These are phyloP conservation scores for Hippocampus barbouri DNA, from an alignment of 2,113 vertebrate genomes.

Conservation along the genomic window DNA sequence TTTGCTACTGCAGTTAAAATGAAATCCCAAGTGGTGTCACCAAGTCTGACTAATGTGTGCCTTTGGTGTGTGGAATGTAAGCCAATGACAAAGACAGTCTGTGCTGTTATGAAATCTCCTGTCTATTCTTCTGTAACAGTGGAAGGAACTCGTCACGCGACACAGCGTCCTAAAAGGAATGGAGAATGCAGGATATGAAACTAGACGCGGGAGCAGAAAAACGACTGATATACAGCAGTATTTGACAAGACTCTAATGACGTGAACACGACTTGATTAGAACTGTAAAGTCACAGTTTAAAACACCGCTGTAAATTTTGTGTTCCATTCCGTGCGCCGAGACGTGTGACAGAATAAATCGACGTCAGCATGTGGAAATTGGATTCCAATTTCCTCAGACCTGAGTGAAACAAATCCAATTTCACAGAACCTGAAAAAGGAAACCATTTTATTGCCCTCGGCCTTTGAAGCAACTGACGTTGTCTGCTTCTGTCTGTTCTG, in stretches of 20 bases:
- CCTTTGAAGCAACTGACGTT: neutral
- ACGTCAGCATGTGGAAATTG: constrained; percentile 13
- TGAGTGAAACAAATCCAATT: constrained; percentile 30
- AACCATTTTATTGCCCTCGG: neutral
- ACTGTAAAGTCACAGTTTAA: neutral
- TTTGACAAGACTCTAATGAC: neutral
- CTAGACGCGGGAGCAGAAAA: neutral
- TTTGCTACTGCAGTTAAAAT: neutral
- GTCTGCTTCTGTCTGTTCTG: neutral
- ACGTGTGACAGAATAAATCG: constrained; percentile 6
- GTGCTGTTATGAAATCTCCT: neutral
- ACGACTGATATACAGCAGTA: neutral
- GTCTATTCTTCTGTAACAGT: constrained; percentile 16
- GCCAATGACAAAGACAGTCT: neutral
- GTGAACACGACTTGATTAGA: neutral
- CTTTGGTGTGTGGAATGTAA: neutral
- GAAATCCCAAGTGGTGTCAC: neutral
- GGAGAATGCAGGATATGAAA: neutral
- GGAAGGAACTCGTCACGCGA: constrained; percentile 32
- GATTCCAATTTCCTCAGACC: constrained; percentile 19
- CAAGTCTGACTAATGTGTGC: neutral
- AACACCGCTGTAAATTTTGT: neutral
- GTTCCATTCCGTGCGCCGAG: neutral
- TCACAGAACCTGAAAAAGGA: constrained; percentile 17
- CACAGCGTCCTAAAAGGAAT: constrained; percentile 2